Percentiles rank a stretch among this genome's conserved stretches.
Evolutionary conservation across 2,113 vertebrate species (phyloP).

Genomic region (Hiodon alosoides): DNA sequence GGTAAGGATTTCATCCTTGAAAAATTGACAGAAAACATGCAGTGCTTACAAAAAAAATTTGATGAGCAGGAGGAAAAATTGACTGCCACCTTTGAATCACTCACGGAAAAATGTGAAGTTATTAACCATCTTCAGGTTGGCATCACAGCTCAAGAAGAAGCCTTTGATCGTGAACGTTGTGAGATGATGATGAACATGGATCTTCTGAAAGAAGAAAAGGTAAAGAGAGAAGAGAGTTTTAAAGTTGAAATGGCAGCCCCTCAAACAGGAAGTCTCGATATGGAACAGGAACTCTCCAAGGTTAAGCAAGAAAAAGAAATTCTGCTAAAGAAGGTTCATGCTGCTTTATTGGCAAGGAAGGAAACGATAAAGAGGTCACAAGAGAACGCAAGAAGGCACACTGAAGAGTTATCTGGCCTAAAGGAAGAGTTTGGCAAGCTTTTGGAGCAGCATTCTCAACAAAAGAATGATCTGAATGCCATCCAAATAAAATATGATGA

Average conservation of each 20-base stretch:
- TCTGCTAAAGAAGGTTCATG: constrained; percentile 67
- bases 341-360: constrained; percentile 58
- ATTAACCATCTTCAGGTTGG: constrained; percentile 51
- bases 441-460: constrained; percentile 50
- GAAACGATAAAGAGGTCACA: constrained; percentile 55
- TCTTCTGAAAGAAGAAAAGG: constrained; percentile 51
- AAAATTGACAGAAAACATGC: constrained; percentile 41
- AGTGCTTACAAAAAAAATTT: constrained; percentile 42
- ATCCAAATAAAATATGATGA: constrained; percentile 50
- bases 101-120: constrained; percentile 54
- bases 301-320: constrained; percentile 60
- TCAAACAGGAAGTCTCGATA: constrained; percentile 16
- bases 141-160: constrained; percentile 48
- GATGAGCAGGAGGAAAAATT: constrained; percentile 54
- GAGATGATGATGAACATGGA: constrained; percentile 51
- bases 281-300: constrained; percentile 39
- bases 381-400: constrained; percentile 53
- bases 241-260: constrained; percentile 32
- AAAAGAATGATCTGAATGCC: constrained; percentile 49
- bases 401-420: constrained; percentile 54
- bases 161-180: constrained; percentile 46
- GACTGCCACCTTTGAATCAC: constrained; percentile 46
- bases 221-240: constrained; percentile 37
- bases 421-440: constrained; percentile 54
- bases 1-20: constrained; percentile 40